Percentiles rank a stretch among this genome's conserved stretches.
phyloP scores from a whole-genome alignment of 2,888 invertebrate genomes.

The Ennomos erosarius region DNA sequence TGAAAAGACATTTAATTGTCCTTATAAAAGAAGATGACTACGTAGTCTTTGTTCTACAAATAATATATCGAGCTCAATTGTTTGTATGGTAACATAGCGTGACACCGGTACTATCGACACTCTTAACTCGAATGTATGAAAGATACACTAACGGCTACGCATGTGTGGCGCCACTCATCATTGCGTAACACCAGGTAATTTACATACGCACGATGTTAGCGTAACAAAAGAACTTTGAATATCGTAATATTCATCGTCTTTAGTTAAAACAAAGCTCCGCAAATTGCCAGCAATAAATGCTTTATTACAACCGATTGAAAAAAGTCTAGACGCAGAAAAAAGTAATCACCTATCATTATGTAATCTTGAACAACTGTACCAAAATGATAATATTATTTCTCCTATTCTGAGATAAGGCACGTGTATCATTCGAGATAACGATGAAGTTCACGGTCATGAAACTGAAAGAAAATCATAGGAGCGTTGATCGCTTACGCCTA shows the following conservation, averaged over 20 bases:
- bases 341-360: constrained; percentile 33
- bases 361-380: constrained; percentile 33
- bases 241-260: constrained; percentile 15
- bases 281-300: constrained; percentile 27
- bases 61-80: constrained; percentile 20
- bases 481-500: constrained; percentile 44
- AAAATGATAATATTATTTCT: constrained; percentile 33
- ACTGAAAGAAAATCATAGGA: constrained; percentile 37
- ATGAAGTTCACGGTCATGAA: constrained; percentile 37
- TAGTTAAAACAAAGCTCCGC: constrained; percentile 26
- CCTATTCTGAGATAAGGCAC: constrained; percentile 38
- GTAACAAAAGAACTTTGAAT: constrained; percentile 18
- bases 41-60: constrained; percentile 13
- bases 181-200: constrained; percentile 36
- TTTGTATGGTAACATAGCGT: constrained; percentile 23
- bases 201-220: constrained; percentile 12
- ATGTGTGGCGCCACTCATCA: constrained; percentile 22
- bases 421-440: constrained; percentile 37
- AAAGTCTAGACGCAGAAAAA: constrained; percentile 33
- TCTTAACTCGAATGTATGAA: constrained; percentile 19
- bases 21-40: constrained; percentile 5
- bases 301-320: constrained; percentile 31
- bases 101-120: constrained; percentile 28
- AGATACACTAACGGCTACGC: constrained; percentile 20
- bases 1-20: background rate